Base-by-base conservation (phyloP, 2,113 vertebrate genomes). In the Pteruthius melanotis region DNA sequence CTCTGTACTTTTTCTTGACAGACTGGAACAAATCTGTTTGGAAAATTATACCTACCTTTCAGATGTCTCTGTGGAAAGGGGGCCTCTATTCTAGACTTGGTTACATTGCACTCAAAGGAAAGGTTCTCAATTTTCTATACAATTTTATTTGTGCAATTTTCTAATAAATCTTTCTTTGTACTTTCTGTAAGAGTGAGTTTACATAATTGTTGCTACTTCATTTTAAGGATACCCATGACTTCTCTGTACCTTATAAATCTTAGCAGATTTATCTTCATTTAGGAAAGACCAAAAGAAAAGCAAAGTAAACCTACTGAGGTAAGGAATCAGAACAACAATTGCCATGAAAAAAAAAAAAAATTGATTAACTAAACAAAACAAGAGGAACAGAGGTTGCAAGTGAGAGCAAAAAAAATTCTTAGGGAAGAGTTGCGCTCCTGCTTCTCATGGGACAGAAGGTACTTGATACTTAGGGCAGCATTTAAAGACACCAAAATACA, bases 371-470 rank as follows among this genome's bases (percentile, higher is more conserved):
- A 23, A 72, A 40, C 17, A 45, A 39, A 71, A 10, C 33, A 65
- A 45, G 59, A 65, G 6, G 7, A 52, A 19, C 3, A 27, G 39
- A 66, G 2, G 8, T 4, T 65, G 9, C 20, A 28, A 64, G 7
- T 23, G 45, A 65, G 8, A 85, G 10, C 9, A 53, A 26, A 40
- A 40, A 22, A 56, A 7, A 6, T 20, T 35, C 10, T 15, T 40
- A 47, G 15, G 17, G 24, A 66, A 40, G 9, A 53, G 37, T 44
- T 53, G 7, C 5, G 6, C 13, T 74, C 7, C 31, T 53, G 11
- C 0, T 31, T 69, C 59, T 83, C 53, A 15, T 50, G 14, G 8
- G 6, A 60, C 5, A 54, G 45, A 56, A 5, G 0, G n/a, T 31
- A 47, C 26, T 71, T n/a, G 15, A 56, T 1, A 1, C 15, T 65